Base-by-base conservation (phyloP, 2,797 vertebrate species). In the Chiroxiphia lanceolata region DNA sequence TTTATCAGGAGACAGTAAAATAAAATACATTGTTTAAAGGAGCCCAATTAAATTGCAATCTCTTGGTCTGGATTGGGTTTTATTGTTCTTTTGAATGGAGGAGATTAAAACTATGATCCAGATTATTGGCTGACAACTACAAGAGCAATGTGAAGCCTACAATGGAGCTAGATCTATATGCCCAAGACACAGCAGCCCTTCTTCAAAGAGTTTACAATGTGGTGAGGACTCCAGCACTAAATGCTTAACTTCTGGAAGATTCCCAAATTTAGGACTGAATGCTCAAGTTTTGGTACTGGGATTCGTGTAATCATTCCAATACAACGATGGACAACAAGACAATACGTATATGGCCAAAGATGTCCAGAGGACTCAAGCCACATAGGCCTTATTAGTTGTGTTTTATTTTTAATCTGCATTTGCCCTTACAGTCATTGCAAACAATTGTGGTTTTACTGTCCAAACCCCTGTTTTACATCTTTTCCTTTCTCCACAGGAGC, bases 1-100 rank as follows among this genome's bases (percentile, higher is more conserved):
- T 77, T 92, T 96, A 93, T 95, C 87, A 82, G 57, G 15, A 47
- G 51, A 88, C 64, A 90, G 63, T 76, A 93, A 75, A 45, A 59
- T 23, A 85, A 91, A 96, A 91, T 13, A 65, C 27, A 68, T 42
- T 87, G 33, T 86, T 56, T 81, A 80, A 93, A 92, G 50, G 36
- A 47, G 4, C 17, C 25, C 31, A 76, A 72, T 60, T 64, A 25
- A 69, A 38, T 47, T 53, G 23, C 6, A 57, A 63, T 57, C 61
- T 75, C 5, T 57, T 70, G 33, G 33, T 60, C 33, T 36, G 26
- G 27, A 3, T 38, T 65, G 42, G 36, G 13, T 4, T 2, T 47
- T 29, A 51, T 61, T 40, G 50, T 51, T 87, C 31, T 51, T 95
- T 93, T 20, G 53, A 47, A 77, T 53, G 64, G 67, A 51, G 7